A percentile compares a stretch with the other conserved stretches of the same genome.
phyloP scores from a whole-genome alignment of 2,888 invertebrate species.

The Hoplodrina ambigua region DNA sequence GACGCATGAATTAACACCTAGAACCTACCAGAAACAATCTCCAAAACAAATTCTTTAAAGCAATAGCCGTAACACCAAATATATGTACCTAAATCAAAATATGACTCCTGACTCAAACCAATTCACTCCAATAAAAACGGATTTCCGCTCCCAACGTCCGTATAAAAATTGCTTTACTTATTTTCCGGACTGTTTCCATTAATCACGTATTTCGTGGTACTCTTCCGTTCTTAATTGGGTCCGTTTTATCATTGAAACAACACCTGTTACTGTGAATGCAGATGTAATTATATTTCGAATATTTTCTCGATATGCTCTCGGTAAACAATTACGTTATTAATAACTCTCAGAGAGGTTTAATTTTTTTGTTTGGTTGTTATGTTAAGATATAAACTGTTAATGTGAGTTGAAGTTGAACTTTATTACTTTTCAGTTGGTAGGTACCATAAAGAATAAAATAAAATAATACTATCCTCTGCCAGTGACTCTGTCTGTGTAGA shows the following conservation, averaged over 20 bases:
- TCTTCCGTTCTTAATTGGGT: constrained; percentile 49
- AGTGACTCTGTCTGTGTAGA: no score
- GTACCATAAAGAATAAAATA: no score
- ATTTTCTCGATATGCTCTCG: constrained; percentile 19
- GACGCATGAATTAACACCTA: no score
- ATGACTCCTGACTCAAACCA: constrained; percentile 29
- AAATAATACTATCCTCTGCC: no score
- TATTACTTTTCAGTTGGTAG: no score
- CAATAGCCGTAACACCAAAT: not conserved
- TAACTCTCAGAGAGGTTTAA: not conserved
- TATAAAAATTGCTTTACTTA: constrained; percentile 41
- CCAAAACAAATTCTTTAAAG: not conserved
- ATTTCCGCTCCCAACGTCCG: constrained; percentile 36
- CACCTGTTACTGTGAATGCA: constrained; percentile 57
- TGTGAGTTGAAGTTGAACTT: constrained; percentile 3
- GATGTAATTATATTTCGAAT: constrained; percentile 36
- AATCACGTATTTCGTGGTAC: constrained; percentile 51
- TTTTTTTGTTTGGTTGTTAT: not conserved
- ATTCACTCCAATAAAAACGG: constrained; percentile 45
- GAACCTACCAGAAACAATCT: not conserved
- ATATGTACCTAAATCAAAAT: not conserved
- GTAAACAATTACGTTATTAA: constrained; percentile 27
- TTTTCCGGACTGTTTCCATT: constrained; percentile 52
- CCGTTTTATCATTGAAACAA: constrained; percentile 50
- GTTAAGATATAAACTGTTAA: not conserved